Conservation (phyloP, 2,113 vertebrate genomes). For the Struthio camelus region DNA sequence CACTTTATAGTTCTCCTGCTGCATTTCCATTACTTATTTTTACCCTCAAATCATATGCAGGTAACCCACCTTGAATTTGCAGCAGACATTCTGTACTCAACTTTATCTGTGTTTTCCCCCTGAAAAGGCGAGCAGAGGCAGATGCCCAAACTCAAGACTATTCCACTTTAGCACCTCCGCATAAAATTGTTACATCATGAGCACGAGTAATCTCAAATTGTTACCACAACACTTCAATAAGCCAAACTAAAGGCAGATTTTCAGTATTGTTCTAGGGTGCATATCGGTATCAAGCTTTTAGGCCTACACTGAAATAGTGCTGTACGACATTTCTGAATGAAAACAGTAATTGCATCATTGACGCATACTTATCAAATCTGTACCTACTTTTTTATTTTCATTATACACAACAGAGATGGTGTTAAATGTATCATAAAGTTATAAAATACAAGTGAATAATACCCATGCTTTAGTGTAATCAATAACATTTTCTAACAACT, state of each 20-base stretch:
- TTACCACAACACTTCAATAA: not conserved
- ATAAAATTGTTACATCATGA: not conserved
- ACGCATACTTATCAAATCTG: not conserved
- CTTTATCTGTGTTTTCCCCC: not conserved
- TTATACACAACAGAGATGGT: not conserved
- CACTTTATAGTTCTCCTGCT: not conserved
- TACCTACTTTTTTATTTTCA: not conserved
- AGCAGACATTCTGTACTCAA: not conserved
- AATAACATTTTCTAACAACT: conserved; percentile 52
- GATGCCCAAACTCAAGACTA: not conserved
- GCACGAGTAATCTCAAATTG: not conserved
- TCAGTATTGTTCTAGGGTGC: not conserved
- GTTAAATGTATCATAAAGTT: not conserved
- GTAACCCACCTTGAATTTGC: not conserved
- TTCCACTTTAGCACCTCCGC: not conserved
- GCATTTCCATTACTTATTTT: not conserved
- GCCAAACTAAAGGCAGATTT: not conserved
- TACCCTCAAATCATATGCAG: not conserved
- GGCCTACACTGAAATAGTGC: not conserved
- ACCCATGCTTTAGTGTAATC: conserved; percentile 37
- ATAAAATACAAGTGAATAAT: conserved; percentile 40
- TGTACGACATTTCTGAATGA: not conserved
- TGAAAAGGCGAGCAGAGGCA: not conserved
- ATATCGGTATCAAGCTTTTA: not conserved
- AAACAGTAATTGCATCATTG: not conserved